Conservation (phyloP, 2,888 invertebrate species). For the Sinotaia quadrata region DNA sequence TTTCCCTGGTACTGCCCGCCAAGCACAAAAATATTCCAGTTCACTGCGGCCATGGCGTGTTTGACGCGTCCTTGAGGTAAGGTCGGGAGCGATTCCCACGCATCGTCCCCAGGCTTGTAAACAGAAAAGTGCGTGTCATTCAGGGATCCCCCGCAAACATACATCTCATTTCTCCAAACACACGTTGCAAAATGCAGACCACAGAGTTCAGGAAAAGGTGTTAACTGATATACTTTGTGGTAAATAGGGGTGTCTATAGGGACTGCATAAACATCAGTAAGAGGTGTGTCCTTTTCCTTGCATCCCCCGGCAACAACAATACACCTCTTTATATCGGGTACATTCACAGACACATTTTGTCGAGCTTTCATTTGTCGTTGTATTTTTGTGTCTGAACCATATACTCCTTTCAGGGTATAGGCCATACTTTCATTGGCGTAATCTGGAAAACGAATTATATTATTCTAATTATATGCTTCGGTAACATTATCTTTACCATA, state of each 20-base stretch:
- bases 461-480: too few species aligned
- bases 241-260: too few species aligned
- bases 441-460: too few species aligned
- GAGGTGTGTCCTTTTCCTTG: not conserved
- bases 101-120: conserved; percentile 15
- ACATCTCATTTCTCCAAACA: conserved; percentile 18
- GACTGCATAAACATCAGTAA: too few species aligned
- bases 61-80: conserved; percentile 9
- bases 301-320: conserved; percentile 14
- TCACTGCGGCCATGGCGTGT: conserved; percentile 25
- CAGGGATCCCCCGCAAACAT: conserved; percentile 19
- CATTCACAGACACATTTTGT: not conserved
- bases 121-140: not conserved
- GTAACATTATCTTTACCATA: too few species aligned
- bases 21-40: conserved; percentile 9
- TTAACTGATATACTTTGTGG: not conserved
- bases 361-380: conserved; percentile 3
- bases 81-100: conserved; percentile 12
- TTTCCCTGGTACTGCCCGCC: conserved; percentile 14
- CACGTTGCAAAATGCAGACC: conserved; percentile 27
- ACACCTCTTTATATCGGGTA: not conserved
- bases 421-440: conserved; percentile 12
- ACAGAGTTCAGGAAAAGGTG: conserved; percentile 10
- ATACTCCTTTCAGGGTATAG: conserved; percentile 10
- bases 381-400: not conserved